A percentile compares a stretch with the other conserved stretches of the same genome.
These are phyloP conservation scores for Aricia agestis DNA, from an alignment of 1,140 invertebrate species.

Conservation along the genomic window DNA sequence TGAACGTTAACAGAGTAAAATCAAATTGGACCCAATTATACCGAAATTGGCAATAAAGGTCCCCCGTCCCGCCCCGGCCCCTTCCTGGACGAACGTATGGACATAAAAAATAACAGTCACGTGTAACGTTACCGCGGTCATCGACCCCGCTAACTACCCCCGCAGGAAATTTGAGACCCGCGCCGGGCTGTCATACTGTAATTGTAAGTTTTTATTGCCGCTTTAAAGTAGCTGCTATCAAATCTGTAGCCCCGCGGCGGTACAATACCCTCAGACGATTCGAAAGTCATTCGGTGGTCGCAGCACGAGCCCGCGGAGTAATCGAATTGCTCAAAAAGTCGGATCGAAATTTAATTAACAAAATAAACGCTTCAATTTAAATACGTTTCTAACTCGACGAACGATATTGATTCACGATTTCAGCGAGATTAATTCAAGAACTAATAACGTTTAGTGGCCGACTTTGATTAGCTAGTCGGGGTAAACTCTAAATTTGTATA, in stretches of 20 bases:
- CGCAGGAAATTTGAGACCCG: neutral
- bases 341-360: too few relatives aligned
- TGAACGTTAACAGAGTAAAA: neutral
- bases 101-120: neutral
- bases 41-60: neutral
- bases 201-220: neutral
- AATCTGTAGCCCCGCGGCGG: neutral
- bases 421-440: too few relatives aligned
- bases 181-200: neutral
- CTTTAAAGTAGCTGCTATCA: neutral
- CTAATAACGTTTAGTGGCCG: too few relatives aligned
- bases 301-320: too few relatives aligned
- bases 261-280: too few relatives aligned
- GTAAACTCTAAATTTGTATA: too few relatives aligned
- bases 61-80: neutral
- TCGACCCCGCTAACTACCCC: neutral
- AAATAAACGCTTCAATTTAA: too few relatives aligned
- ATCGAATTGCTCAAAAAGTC: too few relatives aligned
- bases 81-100: neutral
- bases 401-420: too few relatives aligned
- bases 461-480: too few relatives aligned
- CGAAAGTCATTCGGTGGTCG: too few relatives aligned
- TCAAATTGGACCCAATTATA: neutral
- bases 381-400: too few relatives aligned
- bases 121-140: neutral